Evolutionary conservation across 2,888 invertebrate genomes (phyloP).

Genomic region (Caenorhabditis doughertyi): DNA sequence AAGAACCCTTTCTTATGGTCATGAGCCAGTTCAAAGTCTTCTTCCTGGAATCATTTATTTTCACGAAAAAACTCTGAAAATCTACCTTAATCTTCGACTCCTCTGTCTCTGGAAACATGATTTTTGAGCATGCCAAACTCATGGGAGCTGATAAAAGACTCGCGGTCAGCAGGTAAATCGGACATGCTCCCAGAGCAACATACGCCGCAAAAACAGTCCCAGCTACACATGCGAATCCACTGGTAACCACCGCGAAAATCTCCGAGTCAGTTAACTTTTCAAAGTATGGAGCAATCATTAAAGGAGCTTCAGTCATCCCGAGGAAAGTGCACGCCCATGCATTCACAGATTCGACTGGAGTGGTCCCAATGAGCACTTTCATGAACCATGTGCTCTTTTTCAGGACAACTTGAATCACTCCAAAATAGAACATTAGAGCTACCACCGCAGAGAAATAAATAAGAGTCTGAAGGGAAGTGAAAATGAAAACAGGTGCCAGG

Average conservation of each 20-base stretch:
- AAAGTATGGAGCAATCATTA: constrained; percentile 92
- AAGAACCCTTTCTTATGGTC: constrained; percentile 54
- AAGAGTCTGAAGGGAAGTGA: constrained; percentile 85
- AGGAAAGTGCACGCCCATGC: constrained; percentile 95
- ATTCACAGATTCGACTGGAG: constrained; percentile 95
- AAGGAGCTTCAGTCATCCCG: constrained; percentile 90
- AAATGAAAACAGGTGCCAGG: constrained; percentile 88
- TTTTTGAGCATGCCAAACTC: constrained; percentile 91
- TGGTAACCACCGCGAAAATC: constrained; percentile 93
- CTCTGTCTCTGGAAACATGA: constrained; percentile 94
- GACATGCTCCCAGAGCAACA: constrained; percentile 85
- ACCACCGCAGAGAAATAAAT: constrained; percentile 81
- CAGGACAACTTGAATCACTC: constrained; percentile 77
- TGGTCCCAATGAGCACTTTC: constrained; percentile 88
- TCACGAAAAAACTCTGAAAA: too few species aligned
- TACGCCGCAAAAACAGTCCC: constrained; percentile 93
- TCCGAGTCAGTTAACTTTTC: constrained; percentile 92
- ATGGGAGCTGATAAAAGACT: constrained; percentile 98
- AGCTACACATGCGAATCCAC: constrained; percentile 97
- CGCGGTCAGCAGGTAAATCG: constrained; percentile 88
- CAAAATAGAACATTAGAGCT: constrained; percentile 79
- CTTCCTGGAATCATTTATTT: constrained; percentile 79
- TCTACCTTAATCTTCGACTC: constrained; percentile 87
- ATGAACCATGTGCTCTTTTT: constrained; percentile 74
- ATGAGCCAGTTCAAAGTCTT: constrained; percentile 86